Conservation (phyloP, 2,888 invertebrate genomes). For the Biston stratarius region DNA sequence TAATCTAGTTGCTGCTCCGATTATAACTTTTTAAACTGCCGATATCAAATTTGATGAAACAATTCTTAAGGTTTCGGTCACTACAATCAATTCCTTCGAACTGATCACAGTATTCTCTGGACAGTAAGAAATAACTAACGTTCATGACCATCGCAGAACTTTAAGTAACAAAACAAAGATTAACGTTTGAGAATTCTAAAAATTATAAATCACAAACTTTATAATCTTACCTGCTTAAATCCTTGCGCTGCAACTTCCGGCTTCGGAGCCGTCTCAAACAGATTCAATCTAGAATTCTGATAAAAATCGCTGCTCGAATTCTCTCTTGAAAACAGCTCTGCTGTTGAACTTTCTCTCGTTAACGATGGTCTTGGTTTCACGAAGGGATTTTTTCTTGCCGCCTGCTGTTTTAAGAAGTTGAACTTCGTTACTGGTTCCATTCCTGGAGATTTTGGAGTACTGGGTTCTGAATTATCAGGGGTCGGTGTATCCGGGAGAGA, state of each 20-base stretch:
- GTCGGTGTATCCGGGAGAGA: constrained; percentile 53
- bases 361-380: constrained; percentile 73
- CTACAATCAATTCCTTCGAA: too few relatives aligned
- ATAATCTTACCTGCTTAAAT: constrained; percentile 64
- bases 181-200: too few relatives aligned
- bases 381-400: constrained; percentile 73
- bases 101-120: too few relatives aligned
- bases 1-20: too few relatives aligned
- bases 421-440: constrained; percentile 67
- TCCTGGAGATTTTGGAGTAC: constrained; percentile 44
- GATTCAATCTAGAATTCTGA: constrained; percentile 76
- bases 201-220: background rate
- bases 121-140: too few relatives aligned
- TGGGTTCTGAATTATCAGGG: constrained; percentile 64
- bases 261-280: constrained; percentile 78
- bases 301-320: constrained; percentile 79
- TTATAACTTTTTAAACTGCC: too few relatives aligned
- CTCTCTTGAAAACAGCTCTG: constrained; percentile 75
- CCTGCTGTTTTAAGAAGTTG: constrained; percentile 72
- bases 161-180: too few relatives aligned
- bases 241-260: constrained; percentile 64
- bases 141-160: too few relatives aligned
- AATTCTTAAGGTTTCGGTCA: too few relatives aligned
- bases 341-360: constrained; percentile 74
- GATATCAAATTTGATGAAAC: too few relatives aligned